Evolutionary conservation across 1,140 invertebrate species (phyloP), one percentile per base, ranked within the genome.

Genomic region (Semibalanus balanoides): DNA sequence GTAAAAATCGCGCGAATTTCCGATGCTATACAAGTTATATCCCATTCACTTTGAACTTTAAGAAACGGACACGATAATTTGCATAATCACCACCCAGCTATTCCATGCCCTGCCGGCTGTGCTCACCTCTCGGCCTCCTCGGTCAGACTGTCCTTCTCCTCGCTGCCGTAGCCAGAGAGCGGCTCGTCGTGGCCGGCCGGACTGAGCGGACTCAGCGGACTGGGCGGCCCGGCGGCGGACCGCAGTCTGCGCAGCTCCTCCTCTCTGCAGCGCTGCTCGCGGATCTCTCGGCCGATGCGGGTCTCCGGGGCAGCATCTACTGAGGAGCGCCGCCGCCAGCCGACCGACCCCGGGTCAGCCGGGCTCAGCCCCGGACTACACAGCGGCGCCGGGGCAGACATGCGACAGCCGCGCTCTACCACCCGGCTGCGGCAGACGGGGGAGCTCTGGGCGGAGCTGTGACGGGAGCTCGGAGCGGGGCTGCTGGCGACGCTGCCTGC

Each of bases 231-330:
- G 51, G 51, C n/a, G 76, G 76, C 74, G 79, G 51, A 76, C 73
- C 83, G 78, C 76, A 81, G 78, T 64, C 76, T 75, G 22, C 82
- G 79, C 11, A 86, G 79, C 75, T 86, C 85, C 30, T 86, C 86
- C 77, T 87, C 85, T 9, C 85, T 79, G 78, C 85, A 83, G 74
- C 82, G 80, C 78, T 84, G 80, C 77, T 86, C 84, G n/a, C 84
- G 79, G 35, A 87, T 82, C 78, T 87, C 86, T 40, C 82, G 79
- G 7, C 85, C 85, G 64, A 87, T 87, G 64, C 83, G 82, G 72
- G 82, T 83, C 78, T 86, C 85, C 0, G 83, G 79, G 31, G 78
- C 78, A 77, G 76, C 76, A 0, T 77, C 29, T 3, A 31, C 64
- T 27, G 75, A 7, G 11, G 14, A 25, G 14, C 51, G 51, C 11